phyloP scores from a whole-genome alignment of 2,113 vertebrate species.

The Stigmatopora argus region DNA sequence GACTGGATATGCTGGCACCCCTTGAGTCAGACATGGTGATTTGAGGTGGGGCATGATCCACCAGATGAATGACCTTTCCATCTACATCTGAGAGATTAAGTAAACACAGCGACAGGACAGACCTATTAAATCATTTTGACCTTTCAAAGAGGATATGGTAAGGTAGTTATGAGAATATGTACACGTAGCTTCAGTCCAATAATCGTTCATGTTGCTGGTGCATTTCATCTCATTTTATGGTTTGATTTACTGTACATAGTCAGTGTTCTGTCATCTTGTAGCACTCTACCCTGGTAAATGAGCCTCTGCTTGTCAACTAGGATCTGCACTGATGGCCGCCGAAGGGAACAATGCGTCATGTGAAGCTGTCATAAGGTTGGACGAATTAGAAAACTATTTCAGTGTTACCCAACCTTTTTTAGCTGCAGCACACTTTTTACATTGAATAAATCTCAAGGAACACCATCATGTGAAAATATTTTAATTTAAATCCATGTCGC shows the following conservation, averaged over 20 bases:
- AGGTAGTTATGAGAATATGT: background rate
- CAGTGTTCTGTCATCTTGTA: slow-evolving; percentile 87
- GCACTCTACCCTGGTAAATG: slow-evolving; percentile 87
- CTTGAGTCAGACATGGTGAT: slow-evolving; percentile 74
- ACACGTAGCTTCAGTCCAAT: background rate
- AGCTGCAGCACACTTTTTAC: too few species aligned
- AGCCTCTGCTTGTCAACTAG: slow-evolving; percentile 86
- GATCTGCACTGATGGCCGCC: slow-evolving; percentile 73
- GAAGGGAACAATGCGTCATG: background rate
- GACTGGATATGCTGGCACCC: slow-evolving; percentile 59
- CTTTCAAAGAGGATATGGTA: background rate
- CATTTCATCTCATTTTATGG: background rate
- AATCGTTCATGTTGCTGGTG: background rate
- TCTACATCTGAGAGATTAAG: slow-evolving; percentile 74
- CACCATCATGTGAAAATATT: too few species aligned
- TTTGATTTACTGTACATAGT: slow-evolving; percentile 81
- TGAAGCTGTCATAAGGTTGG: background rate
- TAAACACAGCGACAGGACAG: background rate
- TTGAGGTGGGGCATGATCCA: slow-evolving; percentile 85
- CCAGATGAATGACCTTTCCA: slow-evolving; percentile 87
- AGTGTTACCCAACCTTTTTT: background rate
- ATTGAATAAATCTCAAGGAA: too few species aligned
- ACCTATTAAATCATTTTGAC: background rate
- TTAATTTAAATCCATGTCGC: too few species aligned
- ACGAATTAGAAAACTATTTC: background rate